phyloP scores from a whole-genome alignment of 2,797 vertebrate genomes.

The Micropoecilia bifurca region DNA sequence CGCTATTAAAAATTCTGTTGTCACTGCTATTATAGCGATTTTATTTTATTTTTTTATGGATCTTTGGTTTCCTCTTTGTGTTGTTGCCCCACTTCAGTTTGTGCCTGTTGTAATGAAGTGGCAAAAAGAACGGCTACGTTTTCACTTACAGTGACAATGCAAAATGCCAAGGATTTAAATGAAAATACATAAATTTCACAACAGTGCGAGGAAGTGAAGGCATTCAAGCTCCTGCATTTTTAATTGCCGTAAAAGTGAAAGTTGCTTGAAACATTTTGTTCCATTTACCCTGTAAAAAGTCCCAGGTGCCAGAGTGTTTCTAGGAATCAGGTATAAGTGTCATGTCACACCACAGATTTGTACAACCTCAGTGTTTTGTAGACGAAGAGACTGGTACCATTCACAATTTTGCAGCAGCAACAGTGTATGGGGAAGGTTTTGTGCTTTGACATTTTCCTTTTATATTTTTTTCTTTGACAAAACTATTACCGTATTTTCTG shows the following conservation, averaged over 20 bases:
- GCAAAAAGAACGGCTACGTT: conserved; percentile 17
- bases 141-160: conserved; percentile 9
- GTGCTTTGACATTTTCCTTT: background rate
- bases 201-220: background rate
- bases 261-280: conserved; percentile 1
- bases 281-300: background rate
- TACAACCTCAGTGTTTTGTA: background rate
- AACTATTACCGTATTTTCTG: background rate
- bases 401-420: background rate
- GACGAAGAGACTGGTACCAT: background rate
- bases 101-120: conserved; percentile 48
- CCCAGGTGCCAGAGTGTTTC: background rate
- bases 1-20: conserved; percentile 61
- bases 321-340: background rate
- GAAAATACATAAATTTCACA: conserved; percentile 12
- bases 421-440: background rate
- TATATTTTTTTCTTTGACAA: background rate
- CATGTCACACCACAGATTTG: background rate
- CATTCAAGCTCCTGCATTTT: conserved; percentile 29
- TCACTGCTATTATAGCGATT: conserved; percentile 42
- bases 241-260: background rate
- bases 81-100: conserved; percentile 49
- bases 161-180: conserved; percentile 31
- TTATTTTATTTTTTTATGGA: conserved; percentile 45
- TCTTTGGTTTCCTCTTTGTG: conserved; percentile 55